Evolutionary conservation across 2,797 vertebrate genomes (phyloP).

Genomic region (Sebastes itinus): DNA sequence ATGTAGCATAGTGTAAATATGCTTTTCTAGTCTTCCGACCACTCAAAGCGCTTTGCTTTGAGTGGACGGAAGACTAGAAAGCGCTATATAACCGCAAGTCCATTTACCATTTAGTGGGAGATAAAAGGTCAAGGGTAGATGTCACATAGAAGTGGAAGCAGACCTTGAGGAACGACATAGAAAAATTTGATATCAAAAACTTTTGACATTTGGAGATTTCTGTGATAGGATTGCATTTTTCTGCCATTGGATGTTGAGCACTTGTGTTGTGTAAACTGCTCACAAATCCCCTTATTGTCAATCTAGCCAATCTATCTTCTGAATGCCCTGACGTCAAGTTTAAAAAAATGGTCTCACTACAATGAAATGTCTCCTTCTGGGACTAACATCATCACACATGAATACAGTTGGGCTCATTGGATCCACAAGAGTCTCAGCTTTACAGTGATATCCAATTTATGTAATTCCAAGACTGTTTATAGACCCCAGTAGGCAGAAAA

Average conservation of each 20-base stretch:
- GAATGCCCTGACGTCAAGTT: not conserved
- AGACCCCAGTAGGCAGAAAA: rapidly evolving
- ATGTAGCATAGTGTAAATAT: too few relatives aligned
- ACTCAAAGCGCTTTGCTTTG: too few relatives aligned
- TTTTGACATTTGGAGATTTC: not conserved
- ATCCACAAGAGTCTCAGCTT: not conserved
- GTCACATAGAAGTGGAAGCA: too few relatives aligned
- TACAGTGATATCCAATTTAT: not conserved
- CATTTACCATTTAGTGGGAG: too few relatives aligned
- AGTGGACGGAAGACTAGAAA: too few relatives aligned
- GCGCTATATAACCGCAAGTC: too few relatives aligned
- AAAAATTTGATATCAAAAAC: not conserved
- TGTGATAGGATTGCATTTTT: not conserved
- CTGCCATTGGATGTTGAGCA: too few relatives aligned
- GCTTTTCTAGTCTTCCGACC: too few relatives aligned
- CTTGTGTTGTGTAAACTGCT: not conserved
- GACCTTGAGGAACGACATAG: not conserved
- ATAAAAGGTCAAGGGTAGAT: too few relatives aligned
- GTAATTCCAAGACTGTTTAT: not conserved
- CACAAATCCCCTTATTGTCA: not conserved
- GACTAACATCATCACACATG: not conserved
- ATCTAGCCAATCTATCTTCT: not conserved
- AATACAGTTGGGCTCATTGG: not conserved
- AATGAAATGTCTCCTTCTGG: not conserved
- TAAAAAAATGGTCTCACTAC: not conserved